Base-by-base conservation (phyloP, 2,797 vertebrate species). In the Thaleichthys pacificus region DNA sequence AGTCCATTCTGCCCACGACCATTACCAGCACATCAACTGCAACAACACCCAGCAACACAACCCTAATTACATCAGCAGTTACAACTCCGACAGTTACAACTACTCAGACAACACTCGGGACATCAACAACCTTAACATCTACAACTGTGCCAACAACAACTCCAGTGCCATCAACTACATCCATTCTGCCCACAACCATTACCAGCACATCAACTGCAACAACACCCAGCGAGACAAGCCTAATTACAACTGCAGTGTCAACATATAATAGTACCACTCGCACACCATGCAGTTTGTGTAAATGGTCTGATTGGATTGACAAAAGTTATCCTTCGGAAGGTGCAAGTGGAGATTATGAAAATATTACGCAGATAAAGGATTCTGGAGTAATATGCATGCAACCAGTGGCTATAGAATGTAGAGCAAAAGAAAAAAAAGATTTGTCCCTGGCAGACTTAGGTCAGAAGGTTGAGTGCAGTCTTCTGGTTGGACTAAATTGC, bases 271-370 rank as follows among this genome's bases (percentile, higher is more conserved):
- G 60, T 35, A 1, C 24, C 2, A 49, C 63, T 56, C 28, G 30
- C 51, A 38, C 4, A 26, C 35, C 67, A 22, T 30, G 28, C 5
- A 7, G 26, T 64, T 0, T 95, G 28, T 30, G 93, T 57, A 0
- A 51, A 0, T 95, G 94, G 94, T 91, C 93, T 0, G 3, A 73
- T 0, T 95, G 94, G 94, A 81, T 93, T 57, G 88, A 94, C 0
- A 42, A 81, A 3, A 90, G 80, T 69, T 69, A 35, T 8, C 92
- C 85, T 1, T 83, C 65, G 0, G 54, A 17, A 26, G 90, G 88
- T 2, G 56, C 49, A 0, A 91, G 89, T 0, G 93, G 91, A 2
- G 94, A 94, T 75, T 89, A 80, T 78, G 93, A 95, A 72, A 93
- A 91, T 0, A 91, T 93, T 71, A 42, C 85, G 6, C 79, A 87